A percentile compares a stretch with the other conserved stretches of the same genome.
These are phyloP conservation scores for Drosophila stalkeri DNA, from an alignment of 2,888 invertebrate genomes.

Conservation along the genomic window DNA sequence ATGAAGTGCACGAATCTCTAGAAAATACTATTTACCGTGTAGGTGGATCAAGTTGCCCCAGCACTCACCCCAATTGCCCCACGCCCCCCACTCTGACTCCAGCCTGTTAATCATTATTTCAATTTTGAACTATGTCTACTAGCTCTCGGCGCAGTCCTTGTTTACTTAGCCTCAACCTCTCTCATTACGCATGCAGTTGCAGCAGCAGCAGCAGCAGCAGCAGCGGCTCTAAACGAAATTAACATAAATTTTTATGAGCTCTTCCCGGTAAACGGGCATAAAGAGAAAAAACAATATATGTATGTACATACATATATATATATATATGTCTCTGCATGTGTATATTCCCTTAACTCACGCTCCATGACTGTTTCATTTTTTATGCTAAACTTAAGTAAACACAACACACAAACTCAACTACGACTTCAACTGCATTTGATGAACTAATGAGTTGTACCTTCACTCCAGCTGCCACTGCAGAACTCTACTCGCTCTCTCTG, in stretches of 20 bases:
- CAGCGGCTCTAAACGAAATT: constrained; percentile 77
- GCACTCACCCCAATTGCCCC: background rate
- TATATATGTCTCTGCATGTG: background rate
- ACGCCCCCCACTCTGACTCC: background rate
- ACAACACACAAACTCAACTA: constrained; percentile 43
- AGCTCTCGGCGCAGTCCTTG: constrained; percentile 33
- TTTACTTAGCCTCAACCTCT: constrained; percentile 53
- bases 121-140: constrained; percentile 53
- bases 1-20: constrained; percentile 40
- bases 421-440: constrained; percentile 36
- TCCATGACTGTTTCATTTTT: constrained; percentile 70
- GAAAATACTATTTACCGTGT: constrained; percentile 20
- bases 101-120: constrained; percentile 75
- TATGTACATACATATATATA: background rate
- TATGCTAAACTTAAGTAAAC: constrained; percentile 76
- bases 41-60: constrained; percentile 27
- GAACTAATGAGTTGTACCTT: constrained; percentile 68
- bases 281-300: constrained; percentile 21
- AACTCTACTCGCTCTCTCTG: background rate
- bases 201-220: constrained; percentile 40
- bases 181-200: constrained; percentile 77
- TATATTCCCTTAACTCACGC: constrained; percentile 31
- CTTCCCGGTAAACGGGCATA: constrained; percentile 49
- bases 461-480: constrained; percentile 35
- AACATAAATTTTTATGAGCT: constrained; percentile 79